phyloP scores from a whole-genome alignment of 2,797 vertebrate species.

The Spinus pinus region DNA sequence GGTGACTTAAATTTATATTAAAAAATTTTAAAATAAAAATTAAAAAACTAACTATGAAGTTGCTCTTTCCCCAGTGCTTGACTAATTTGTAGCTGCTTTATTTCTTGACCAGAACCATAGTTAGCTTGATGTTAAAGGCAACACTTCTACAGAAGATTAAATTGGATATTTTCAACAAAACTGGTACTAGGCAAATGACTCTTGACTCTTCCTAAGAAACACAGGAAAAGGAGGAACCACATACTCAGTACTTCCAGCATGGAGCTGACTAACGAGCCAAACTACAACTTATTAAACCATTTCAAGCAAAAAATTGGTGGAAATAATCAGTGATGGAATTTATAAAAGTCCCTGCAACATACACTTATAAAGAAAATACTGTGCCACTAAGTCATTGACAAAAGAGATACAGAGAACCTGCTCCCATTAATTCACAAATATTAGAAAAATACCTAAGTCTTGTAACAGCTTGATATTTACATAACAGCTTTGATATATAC shows the following conservation, averaged over 20 bases:
- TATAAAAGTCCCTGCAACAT: neutral
- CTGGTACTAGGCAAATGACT: neutral
- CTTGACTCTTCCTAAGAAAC: neutral
- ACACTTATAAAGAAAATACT: neutral
- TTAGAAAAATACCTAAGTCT: neutral
- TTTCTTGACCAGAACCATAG: neutral
- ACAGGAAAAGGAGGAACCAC: neutral
- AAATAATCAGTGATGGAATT: neutral
- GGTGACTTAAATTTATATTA: neutral
- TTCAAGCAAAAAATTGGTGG: neutral
- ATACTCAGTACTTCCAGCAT: neutral
- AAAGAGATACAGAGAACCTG: neutral
- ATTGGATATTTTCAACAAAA: neutral
- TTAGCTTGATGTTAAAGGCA: neutral
- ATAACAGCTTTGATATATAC: neutral
- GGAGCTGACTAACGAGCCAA: neutral
- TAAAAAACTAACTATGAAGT: neutral
- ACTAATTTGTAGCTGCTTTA: neutral
- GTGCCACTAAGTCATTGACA: neutral
- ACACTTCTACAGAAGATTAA: neutral
- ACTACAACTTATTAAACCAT: neutral
- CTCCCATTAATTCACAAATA: neutral
- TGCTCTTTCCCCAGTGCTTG: neutral
- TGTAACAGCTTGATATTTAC: neutral
- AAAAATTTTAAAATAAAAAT: neutral